A percentile compares a stretch with the other conserved stretches of the same genome.
These are phyloP conservation scores for Rhimphoctona megacephalus DNA, from an alignment of 2,888 invertebrate species.

Conservation along the genomic window DNA sequence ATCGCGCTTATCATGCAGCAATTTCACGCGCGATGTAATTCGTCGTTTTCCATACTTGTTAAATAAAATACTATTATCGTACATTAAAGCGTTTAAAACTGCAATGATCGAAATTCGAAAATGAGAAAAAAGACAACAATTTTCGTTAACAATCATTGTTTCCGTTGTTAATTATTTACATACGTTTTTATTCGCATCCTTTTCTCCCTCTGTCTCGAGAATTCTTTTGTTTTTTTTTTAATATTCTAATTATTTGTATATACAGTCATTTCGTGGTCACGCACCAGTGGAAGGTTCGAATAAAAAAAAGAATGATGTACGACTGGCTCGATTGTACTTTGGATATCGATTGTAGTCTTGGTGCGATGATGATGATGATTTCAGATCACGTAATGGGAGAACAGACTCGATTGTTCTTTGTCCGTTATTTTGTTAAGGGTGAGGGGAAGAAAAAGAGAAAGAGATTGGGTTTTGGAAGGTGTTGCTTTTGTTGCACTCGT, in stretches of 20 bases:
- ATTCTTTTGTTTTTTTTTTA: neutral
- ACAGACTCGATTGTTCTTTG: slow-evolving; percentile 23
- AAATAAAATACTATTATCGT: too few relatives aligned
- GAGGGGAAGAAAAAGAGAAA: neutral
- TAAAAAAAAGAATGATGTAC: slow-evolving; percentile 18
- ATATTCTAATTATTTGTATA: slow-evolving; percentile 19
- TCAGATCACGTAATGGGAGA: slow-evolving; percentile 40
- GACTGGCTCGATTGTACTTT: slow-evolving; percentile 9
- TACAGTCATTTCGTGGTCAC: slow-evolving; percentile 42
- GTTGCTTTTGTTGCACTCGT: slow-evolving; percentile 16
- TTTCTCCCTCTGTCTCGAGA: neutral
- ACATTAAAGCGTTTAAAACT: too few relatives aligned
- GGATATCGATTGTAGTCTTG: slow-evolving; percentile 26
- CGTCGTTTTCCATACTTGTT: too few relatives aligned
- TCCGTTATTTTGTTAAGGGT: neutral
- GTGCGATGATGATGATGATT: too few relatives aligned
- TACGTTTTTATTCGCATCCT: neutral
- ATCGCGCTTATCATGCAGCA: too few relatives aligned
- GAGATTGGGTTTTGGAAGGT: neutral
- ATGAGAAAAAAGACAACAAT: too few relatives aligned
- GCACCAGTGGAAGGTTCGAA: slow-evolving; percentile 61
- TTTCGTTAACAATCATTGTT: too few relatives aligned
- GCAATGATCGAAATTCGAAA: too few relatives aligned
- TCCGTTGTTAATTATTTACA: too few relatives aligned
- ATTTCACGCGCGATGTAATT: too few relatives aligned